phyloP scores from a whole-genome alignment of 2,888 invertebrate species.

The Heteropelma amictum region DNA sequence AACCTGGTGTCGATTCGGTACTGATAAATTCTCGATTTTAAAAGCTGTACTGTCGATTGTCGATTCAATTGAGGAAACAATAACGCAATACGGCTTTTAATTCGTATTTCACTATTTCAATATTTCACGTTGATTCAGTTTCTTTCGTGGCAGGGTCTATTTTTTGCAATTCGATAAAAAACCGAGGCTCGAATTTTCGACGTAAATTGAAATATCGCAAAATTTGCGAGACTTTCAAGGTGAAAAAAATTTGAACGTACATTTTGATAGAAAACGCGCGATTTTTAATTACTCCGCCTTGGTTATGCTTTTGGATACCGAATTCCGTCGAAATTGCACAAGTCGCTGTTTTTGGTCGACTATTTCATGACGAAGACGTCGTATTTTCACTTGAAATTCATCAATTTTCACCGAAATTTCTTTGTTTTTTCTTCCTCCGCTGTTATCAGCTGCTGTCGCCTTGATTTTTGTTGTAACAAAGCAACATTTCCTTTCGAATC shows the following conservation, averaged over 20 bases:
- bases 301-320: no score
- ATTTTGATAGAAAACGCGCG: neutral
- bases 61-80: neutral
- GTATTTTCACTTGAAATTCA: no score
- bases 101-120: slow-evolving; percentile 31
- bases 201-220: neutral
- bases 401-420: no score
- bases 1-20: slow-evolving; percentile 29
- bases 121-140: slow-evolving; percentile 28
- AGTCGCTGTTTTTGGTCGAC: no score
- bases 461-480: no score
- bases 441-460: no score
- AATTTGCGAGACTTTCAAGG: neutral
- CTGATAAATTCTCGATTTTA: slow-evolving; percentile 27
- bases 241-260: no score
- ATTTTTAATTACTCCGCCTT: no score
- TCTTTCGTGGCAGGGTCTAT: slow-evolving; percentile 67
- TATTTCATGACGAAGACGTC: no score
- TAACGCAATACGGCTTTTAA: slow-evolving; percentile 60
- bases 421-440: no score
- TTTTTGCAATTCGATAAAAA: slow-evolving; percentile 48
- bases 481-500: no score
- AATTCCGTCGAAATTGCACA: no score
- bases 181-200: neutral
- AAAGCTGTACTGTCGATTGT: slow-evolving; percentile 35